Base-by-base conservation (phyloP, 2,888 invertebrate genomes). In the Scelioninae gen. 1 region DNA sequence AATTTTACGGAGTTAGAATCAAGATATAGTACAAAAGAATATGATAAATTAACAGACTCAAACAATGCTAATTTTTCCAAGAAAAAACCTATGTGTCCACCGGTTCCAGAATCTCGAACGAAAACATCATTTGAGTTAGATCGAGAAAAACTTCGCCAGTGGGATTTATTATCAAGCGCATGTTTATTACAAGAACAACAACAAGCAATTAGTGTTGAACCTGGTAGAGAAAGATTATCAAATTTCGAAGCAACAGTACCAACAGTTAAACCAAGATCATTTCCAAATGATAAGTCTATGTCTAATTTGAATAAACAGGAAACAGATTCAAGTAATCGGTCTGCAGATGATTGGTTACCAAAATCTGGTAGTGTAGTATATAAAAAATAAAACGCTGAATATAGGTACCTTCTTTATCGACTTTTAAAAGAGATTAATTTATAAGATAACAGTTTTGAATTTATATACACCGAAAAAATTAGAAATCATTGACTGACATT, bases 151-250 rank as follows among this genome's bases (percentile, higher is more conserved):
- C 94, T 97, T 87, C 94, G 97, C 66, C 97, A 97, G 90, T 97
- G 97, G 97, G 97, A 97, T 93, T 94, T 97, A 88, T 95, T 97
- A 95, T 97, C 97, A 80, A 97, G 97, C 93, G 97, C 92, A 83
- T 92, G 92, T 89, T 91, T 91, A 75, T 90, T 92, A 88, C 91
- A 92, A 89, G 91, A 92, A 86, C 92, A 91, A 89, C 91, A 91
- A 84, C 91, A 90, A 81, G 87, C 95, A 85, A 93, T 95, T 87
- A 94, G 95, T 94, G 95, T 93, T 86, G 93, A 93, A 85, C 89
- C 88, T 86, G 89, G 88, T 86, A 88, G 89, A 89, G n/a, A n/a
- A n/a, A 89, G 89, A 87, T 89, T 89, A 90, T 89, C 89, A 85
- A 83, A 77, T 58, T 82, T n/a, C n/a, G n/a, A n/a, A n/a, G n/a